phyloP scores from a whole-genome alignment of 1,140 invertebrate genomes.

The Listronotus bonariensis region DNA sequence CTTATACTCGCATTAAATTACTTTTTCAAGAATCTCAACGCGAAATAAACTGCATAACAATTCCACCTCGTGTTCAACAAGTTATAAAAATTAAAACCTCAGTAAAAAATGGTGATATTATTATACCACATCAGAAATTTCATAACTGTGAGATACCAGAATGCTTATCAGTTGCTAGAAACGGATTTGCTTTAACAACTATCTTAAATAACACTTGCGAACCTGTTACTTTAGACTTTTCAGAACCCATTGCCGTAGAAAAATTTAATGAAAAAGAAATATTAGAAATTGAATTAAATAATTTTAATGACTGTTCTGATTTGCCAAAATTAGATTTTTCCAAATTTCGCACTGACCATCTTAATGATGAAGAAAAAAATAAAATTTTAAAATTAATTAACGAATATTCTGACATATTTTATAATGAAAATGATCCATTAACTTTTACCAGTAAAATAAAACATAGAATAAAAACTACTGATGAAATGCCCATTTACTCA shows the following conservation, averaged over 20 bases:
- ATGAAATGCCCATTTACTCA: too few relatives aligned
- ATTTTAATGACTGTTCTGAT: too few relatives aligned
- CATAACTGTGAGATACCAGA: slow-evolving; percentile 31
- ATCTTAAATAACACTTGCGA: slow-evolving; percentile 27
- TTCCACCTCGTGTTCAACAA: background rate
- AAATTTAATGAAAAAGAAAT: background rate
- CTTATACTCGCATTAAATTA: slow-evolving; percentile 9
- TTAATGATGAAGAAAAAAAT: too few relatives aligned
- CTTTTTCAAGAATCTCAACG: slow-evolving; percentile 1
- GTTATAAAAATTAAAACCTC: slow-evolving; percentile 18
- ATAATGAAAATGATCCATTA: too few relatives aligned
- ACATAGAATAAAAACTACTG: too few relatives aligned
- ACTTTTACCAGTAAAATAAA: too few relatives aligned
- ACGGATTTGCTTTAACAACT: slow-evolving; percentile 17
- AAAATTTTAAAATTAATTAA: too few relatives aligned
- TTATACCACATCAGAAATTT: slow-evolving; percentile 24
- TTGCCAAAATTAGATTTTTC: too few relatives aligned
- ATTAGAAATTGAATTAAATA: too few relatives aligned
- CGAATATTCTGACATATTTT: too few relatives aligned
- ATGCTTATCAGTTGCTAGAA: slow-evolving; percentile 14
- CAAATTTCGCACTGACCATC: too few relatives aligned
- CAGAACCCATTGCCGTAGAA: slow-evolving; percentile 12
- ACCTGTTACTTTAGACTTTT: slow-evolving; percentile 12
- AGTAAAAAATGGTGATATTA: slow-evolving; percentile 17
- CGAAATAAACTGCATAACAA: background rate